phyloP scores from a whole-genome alignment of 2,113 vertebrate species.

The Ailurus styani region DNA sequence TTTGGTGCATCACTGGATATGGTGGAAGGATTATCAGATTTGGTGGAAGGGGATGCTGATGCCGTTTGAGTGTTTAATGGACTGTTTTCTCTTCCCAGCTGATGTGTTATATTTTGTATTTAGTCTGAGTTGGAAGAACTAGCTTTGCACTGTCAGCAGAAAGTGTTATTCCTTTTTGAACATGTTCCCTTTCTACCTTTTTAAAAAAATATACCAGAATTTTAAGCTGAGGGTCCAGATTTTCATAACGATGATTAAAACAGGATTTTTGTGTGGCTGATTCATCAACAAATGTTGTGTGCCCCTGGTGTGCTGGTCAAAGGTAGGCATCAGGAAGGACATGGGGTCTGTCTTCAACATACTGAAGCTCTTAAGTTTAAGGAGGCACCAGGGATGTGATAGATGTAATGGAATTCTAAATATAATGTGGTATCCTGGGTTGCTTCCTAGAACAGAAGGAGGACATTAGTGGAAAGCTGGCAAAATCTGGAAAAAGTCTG shows the following conservation, averaged over 20 bases:
- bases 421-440: not conserved
- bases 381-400: not conserved
- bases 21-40: slow-evolving; percentile 34
- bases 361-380: not conserved
- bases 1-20: not conserved
- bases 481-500: not conserved
- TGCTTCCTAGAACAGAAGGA: not conserved
- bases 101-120: slow-evolving; percentile 49
- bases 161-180: not conserved
- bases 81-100: not conserved
- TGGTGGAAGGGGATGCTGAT: slow-evolving; percentile 64
- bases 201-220: not conserved
- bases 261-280: not conserved
- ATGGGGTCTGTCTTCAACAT: not conserved
- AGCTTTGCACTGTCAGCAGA: not conserved
- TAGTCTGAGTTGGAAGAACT: slow-evolving; percentile 24
- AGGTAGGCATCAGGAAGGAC: not conserved
- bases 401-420: not conserved
- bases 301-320: not conserved
- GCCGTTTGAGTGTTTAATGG: slow-evolving; percentile 8
- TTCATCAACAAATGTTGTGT: not conserved
- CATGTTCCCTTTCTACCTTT: not conserved
- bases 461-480: not conserved
- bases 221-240: not conserved
- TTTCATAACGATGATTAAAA: not conserved